These are phyloP conservation scores for Oryzias javanicus DNA, from an alignment of 2,113 vertebrate species.

Conservation along the genomic window DNA sequence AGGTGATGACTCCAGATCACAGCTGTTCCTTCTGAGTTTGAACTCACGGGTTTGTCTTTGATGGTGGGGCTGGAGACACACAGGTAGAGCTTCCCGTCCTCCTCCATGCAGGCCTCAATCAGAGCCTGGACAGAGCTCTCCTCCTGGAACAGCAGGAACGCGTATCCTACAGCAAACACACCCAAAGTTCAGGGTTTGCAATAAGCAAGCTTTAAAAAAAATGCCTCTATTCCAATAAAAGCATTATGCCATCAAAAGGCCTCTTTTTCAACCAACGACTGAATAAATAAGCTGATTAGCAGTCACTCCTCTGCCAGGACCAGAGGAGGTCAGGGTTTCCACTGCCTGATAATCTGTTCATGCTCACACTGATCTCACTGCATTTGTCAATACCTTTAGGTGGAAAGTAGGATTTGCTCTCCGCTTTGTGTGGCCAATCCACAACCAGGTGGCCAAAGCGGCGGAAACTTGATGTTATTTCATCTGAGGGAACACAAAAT, in stretches of 20 bases:
- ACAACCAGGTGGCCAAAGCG: slow-evolving; percentile 97
- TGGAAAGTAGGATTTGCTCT: slow-evolving; percentile 98
- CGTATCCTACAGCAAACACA: slow-evolving; percentile 82
- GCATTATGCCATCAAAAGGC: not conserved
- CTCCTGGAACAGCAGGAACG: slow-evolving; percentile 98
- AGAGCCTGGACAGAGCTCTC: slow-evolving; percentile 96
- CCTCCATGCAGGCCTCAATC: slow-evolving; percentile 97
- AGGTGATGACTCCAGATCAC: not conserved
- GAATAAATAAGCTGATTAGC: not conserved
- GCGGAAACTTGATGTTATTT: slow-evolving; percentile 97
- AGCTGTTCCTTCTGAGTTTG: not conserved
- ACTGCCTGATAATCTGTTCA: not conserved
- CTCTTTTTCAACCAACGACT: too few species aligned
- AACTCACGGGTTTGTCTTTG: slow-evolving; percentile 98
- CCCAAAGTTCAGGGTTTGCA: slow-evolving; percentile 1
- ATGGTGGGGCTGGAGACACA: slow-evolving; percentile 98
- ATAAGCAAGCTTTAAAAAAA: not conserved
- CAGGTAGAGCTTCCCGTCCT: slow-evolving; percentile 96
- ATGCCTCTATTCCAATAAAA: not conserved
- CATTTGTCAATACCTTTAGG: slow-evolving; percentile 87
- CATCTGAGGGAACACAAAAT: slow-evolving; percentile 75
- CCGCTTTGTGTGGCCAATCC: slow-evolving; percentile 98
- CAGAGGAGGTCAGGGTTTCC: too few species aligned
- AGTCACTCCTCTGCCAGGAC: too few species aligned
- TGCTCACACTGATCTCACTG: not conserved